Evolutionary conservation across 2,888 invertebrate genomes (phyloP).

Genomic region (Megastigmus dorsalis): DNA sequence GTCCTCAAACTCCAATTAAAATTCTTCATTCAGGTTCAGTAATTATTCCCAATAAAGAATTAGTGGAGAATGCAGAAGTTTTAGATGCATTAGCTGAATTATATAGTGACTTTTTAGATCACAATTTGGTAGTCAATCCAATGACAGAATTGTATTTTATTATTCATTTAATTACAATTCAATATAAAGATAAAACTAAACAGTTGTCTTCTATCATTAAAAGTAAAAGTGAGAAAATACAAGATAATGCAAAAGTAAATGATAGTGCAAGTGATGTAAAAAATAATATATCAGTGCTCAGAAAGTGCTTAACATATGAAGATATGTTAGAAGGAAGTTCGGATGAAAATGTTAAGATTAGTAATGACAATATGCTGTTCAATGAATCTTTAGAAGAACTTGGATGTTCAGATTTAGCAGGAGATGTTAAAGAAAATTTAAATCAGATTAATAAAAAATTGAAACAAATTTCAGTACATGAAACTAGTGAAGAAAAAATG

Average conservation of each 20-base stretch:
- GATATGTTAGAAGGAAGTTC: slow-evolving; percentile 1
- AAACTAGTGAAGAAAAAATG: slow-evolving; percentile 6
- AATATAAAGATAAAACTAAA: slow-evolving; percentile 61
- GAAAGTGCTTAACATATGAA: slow-evolving; percentile 47
- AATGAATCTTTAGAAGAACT: slow-evolving; percentile 12
- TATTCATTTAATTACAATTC: slow-evolving; percentile 79
- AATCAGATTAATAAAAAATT: slow-evolving; percentile 32
- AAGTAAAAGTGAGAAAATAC: background rate
- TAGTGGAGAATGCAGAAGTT: slow-evolving; percentile 76
- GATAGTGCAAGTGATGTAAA: background rate
- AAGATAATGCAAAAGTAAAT: background rate
- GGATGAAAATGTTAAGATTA: slow-evolving; percentile 1
- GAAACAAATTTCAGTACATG: slow-evolving; percentile 7
- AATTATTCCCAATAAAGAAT: slow-evolving; percentile 73
- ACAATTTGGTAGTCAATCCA: slow-evolving; percentile 80
- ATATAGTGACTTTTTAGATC: slow-evolving; percentile 78
- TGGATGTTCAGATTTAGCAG: slow-evolving; percentile 18
- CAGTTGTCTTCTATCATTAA: background rate
- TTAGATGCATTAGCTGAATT: slow-evolving; percentile 78
- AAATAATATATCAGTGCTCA: slow-evolving; percentile 26
- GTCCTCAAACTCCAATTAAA: slow-evolving; percentile 51
- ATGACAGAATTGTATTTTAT: slow-evolving; percentile 83
- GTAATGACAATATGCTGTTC: background rate
- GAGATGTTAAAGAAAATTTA: slow-evolving; percentile 20
- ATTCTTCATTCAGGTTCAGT: slow-evolving; percentile 59